Percentiles rank a stretch among this genome's conserved stretches.
These are phyloP conservation scores for Drosophila kepulauana DNA, from an alignment of 1,140 invertebrate species.

Conservation along the genomic window DNA sequence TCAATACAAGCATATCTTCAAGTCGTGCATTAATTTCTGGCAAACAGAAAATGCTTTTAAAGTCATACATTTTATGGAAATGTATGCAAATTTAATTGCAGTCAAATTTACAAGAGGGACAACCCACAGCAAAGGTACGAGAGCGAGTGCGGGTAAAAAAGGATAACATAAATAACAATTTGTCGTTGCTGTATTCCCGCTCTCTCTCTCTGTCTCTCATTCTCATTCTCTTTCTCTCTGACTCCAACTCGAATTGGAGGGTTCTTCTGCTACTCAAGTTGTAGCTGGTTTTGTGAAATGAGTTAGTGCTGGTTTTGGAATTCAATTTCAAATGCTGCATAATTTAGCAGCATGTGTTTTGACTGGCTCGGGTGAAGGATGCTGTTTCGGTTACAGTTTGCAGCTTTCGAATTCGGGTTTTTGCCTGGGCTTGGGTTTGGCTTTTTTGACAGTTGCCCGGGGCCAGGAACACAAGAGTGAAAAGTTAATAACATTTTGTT, in stretches of 20 bases:
- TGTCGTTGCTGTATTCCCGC: slow-evolving; percentile 35
- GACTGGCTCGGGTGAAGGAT: background rate
- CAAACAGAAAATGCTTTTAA: slow-evolving; percentile 41
- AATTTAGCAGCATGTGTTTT: slow-evolving; percentile 70
- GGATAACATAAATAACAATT: slow-evolving; percentile 80
- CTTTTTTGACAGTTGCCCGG: slow-evolving; percentile 32
- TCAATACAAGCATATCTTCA: slow-evolving; percentile 5
- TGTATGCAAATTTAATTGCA: slow-evolving; percentile 83
- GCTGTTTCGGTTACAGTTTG: background rate
- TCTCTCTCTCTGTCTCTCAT: background rate
- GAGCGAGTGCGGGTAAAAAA: slow-evolving; percentile 22
- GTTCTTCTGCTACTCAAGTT: background rate
- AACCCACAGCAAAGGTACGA: slow-evolving; percentile 34
- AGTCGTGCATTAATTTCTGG: background rate
- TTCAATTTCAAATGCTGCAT: slow-evolving; percentile 80
- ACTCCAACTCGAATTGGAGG: slow-evolving; percentile 2
- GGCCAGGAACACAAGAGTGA: slow-evolving; percentile 34
- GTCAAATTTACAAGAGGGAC: slow-evolving; percentile 63
- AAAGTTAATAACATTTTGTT: slow-evolving; percentile 73
- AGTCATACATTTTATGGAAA: slow-evolving; percentile 72
- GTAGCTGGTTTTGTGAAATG: slow-evolving; percentile 52
- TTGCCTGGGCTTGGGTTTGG: slow-evolving; percentile 1
- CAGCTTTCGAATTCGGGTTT: slow-evolving; percentile 1
- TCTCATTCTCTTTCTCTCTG: background rate
- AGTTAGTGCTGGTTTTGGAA: slow-evolving; percentile 68